Evolutionary conservation across 2,888 invertebrate genomes (phyloP), one percentile per base, ranked within the genome.

Genomic region (Neelides folsomi): DNA sequence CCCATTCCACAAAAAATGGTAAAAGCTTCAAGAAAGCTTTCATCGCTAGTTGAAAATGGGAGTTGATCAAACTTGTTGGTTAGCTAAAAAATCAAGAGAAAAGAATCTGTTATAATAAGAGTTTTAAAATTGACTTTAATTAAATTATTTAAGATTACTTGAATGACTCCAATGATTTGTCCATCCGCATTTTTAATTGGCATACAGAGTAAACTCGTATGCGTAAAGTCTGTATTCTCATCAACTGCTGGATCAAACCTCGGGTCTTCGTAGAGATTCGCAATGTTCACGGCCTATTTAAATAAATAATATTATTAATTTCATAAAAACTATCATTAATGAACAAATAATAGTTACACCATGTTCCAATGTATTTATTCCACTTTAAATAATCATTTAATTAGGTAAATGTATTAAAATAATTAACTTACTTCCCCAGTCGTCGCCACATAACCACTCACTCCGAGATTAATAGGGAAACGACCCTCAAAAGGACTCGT

Each of bases 1-100:
- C 94, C 94, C 84, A 94, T 88, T 36, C 94, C 94, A 73, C 92
- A 93, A 74, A 94, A 94, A 66, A 94, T 93, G 58, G 93, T 90
- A 72, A 94, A 94, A 2, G 94, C 93, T 73, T 94, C 93, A 61
- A 94, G 88, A 68, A 94, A 87, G 72, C 93, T 92, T 73, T 93
- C 92, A 70, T 94, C 93, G 72, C 92, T 93, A 72, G 87, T 86
- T 65, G 90, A 90, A 73, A 93, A 94, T 20, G 82, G 78, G 65
- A 88, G 76, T 65, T 84, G 85, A 72, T 90, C 86, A 71, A 89
- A 86, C 75, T 94, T 93, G 75, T 94, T 93, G 61, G 93, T 79
- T 63, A 94, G 76, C 77, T 54, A 16, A 13, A 37, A 39, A 36
- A 36, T n/a, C 20, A 18, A 49, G 3, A 35, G 35, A 15, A 40